Percentiles rank a stretch among this genome's conserved stretches.
phyloP scores from a whole-genome alignment of 2,888 invertebrate genomes.

The Theretra japonica region DNA sequence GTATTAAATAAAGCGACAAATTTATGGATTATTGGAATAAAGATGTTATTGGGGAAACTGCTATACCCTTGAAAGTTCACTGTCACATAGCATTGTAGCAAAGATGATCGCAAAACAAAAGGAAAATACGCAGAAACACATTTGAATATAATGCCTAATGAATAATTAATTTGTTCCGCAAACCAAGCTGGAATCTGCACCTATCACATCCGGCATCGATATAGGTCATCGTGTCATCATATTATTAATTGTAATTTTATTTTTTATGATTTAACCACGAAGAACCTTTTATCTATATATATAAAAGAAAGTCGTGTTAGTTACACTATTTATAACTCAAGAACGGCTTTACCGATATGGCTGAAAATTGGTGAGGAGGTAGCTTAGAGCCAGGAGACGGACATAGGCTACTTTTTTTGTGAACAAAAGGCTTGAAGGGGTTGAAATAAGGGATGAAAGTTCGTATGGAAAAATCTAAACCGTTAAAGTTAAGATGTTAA shows the following conservation, averaged over 20 bases:
- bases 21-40: no score
- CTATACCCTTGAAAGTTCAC: not conserved
- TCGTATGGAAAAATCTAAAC: no score
- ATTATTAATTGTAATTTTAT: not conserved
- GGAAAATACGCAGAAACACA: conserved; percentile 3
- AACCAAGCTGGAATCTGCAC: not conserved
- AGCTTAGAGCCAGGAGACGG: no score
- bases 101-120: conserved; percentile 7
- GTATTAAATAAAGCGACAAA: no score
- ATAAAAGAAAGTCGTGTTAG: no score
- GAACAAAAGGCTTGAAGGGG: no score
- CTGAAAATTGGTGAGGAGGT: no score
- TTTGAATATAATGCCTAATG: conserved; percentile 17
- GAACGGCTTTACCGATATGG: no score
- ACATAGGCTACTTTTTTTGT: no score
- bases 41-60: not conserved
- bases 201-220: not conserved
- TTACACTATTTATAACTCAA: no score
- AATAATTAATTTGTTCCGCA: conserved; percentile 24
- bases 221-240: not conserved
- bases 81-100: not conserved
- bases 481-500: no score
- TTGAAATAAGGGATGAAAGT: no score
- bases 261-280: not conserved
- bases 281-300: not conserved